A percentile compares a stretch with the other conserved stretches of the same genome.
Evolutionary conservation across 2,888 invertebrate species (phyloP).

Genomic region (Neoscelio sp.): DNA sequence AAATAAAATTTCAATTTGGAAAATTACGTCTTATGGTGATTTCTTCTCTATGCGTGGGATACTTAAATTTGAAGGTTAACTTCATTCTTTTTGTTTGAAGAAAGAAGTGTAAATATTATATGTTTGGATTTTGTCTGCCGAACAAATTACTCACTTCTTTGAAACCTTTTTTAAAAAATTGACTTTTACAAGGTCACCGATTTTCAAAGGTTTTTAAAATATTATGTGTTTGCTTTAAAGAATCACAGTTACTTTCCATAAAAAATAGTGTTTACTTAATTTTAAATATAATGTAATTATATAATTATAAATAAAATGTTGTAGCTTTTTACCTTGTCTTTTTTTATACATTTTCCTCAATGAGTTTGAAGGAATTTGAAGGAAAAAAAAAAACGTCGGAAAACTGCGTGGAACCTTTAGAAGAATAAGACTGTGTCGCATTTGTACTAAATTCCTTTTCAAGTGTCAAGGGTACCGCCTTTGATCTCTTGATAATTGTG

Average conservation of each 20-base stretch:
- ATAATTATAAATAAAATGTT: too few relatives aligned
- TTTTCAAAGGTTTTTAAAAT: not conserved
- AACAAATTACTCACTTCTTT: conserved; percentile 1
- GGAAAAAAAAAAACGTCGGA: conserved; percentile 3
- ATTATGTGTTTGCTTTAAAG: not conserved
- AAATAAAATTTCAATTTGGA: conserved; percentile 1
- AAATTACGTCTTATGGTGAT: not conserved
- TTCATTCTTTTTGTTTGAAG: not conserved
- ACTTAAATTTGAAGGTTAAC: conserved; percentile 1
- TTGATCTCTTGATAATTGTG: conserved; percentile 1
- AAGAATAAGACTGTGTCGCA: not conserved
- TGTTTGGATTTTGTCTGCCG: not conserved
- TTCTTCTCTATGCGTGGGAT: not conserved
- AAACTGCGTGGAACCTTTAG: conserved; percentile 6
- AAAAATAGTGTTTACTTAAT: conserved; percentile 8
- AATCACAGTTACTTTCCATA: too few relatives aligned
- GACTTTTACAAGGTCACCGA: too few relatives aligned
- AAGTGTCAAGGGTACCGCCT: not conserved
- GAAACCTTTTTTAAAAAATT: conserved; percentile 5
- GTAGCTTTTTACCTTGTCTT: not conserved
- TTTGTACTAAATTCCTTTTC: conserved; percentile 10
- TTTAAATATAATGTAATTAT: conserved; percentile 39
- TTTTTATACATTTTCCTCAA: too few relatives aligned
- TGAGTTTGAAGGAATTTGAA: too few relatives aligned
- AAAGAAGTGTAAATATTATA: not conserved